Conservation (phyloP, 2,113 vertebrate species). For the Pedionomus torquatus region DNA sequence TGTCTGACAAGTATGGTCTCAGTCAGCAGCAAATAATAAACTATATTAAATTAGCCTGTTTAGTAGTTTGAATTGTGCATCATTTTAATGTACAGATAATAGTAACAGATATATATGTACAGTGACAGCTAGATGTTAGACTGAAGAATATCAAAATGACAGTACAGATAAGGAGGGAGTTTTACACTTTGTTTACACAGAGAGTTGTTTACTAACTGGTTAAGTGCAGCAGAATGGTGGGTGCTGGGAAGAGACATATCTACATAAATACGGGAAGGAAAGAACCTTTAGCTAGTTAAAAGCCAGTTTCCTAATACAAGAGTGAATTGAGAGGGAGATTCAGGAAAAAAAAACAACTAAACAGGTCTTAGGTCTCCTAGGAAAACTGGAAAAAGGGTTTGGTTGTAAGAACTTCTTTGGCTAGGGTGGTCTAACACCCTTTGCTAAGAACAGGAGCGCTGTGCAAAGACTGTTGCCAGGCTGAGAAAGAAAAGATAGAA, state of each 20-base stretch:
- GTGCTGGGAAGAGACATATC: neutral
- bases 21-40: neutral
- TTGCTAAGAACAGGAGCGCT: neutral
- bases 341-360: neutral
- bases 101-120: neutral
- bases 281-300: neutral
- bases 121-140: neutral
- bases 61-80: neutral
- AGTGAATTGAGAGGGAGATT: neutral
- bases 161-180: neutral
- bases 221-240: accelerated
- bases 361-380: neutral
- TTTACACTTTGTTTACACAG: neutral
- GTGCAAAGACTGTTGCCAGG: neutral
- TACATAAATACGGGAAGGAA: neutral
- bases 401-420: neutral
- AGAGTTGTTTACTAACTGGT: neutral
- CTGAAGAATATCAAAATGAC: neutral
- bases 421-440: neutral
- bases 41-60: neutral
- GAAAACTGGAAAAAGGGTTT: neutral
- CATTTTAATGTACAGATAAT: neutral
- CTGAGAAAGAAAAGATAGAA: neutral
- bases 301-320: neutral
- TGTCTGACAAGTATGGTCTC: neutral